These are phyloP conservation scores for Magallana angulata DNA, from an alignment of 1,140 invertebrate species.

Conservation along the genomic window DNA sequence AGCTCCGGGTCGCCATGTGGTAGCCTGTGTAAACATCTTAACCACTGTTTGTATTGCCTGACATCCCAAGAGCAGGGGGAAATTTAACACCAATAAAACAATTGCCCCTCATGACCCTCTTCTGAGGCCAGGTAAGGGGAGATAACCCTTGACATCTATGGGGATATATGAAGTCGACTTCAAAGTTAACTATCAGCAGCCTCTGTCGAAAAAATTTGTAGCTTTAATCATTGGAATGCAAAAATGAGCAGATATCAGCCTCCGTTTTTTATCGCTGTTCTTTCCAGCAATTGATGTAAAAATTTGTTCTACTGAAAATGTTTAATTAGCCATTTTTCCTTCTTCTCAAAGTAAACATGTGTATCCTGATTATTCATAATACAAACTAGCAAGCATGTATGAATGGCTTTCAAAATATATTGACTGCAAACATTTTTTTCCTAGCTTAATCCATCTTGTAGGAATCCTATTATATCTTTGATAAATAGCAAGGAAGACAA, in stretches of 20 bases:
- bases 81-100: conserved; percentile 1
- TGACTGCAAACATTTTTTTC: not conserved
- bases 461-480: not conserved
- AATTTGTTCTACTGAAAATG: conserved; percentile 5
- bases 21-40: conserved; percentile 19
- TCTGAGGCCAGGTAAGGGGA: conserved; percentile 7
- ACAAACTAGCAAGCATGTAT: not conserved
- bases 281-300: not conserved
- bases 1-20: not conserved
- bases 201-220: conserved; percentile 10
- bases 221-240: conserved; percentile 30
- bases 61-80: not conserved
- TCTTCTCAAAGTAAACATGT: not conserved
- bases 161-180: not conserved
- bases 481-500: not conserved
- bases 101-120: not conserved
- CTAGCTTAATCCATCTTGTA: not conserved
- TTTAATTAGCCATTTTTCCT: conserved; percentile 13
- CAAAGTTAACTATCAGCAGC: conserved; percentile 6
- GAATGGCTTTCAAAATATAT: not conserved
- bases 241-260: not conserved
- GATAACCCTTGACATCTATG: not conserved
- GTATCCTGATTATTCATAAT: not conserved
- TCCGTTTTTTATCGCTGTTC: not conserved
- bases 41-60: not conserved